Percentiles rank a stretch among this genome's conserved stretches.
These are phyloP conservation scores for Australoheros scitulus DNA, from an alignment of 2,113 vertebrate genomes.

Conservation along the genomic window DNA sequence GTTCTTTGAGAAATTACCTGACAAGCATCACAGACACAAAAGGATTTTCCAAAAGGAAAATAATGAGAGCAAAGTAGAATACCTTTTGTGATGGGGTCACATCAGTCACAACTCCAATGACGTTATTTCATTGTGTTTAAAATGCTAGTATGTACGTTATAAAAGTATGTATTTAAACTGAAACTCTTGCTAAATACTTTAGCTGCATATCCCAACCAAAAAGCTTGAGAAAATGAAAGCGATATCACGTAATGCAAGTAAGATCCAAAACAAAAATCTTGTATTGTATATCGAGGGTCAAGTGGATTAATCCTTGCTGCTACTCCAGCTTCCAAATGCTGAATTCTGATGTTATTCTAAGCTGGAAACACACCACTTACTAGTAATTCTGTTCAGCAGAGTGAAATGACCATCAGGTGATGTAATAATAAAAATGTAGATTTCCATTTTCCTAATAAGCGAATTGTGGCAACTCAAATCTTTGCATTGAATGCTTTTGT, in stretches of 20 bases:
- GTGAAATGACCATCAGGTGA: too few relatives aligned
- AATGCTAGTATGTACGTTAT: not conserved
- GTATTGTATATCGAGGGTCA: not conserved
- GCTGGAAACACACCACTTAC: too few relatives aligned
- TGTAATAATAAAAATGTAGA: not conserved
- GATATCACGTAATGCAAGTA: not conserved
- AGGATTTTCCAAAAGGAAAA: not conserved
- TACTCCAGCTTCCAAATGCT: not conserved
- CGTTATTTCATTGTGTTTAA: not conserved
- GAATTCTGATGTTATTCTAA: not conserved
- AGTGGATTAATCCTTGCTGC: not conserved
- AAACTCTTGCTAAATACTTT: not conserved
- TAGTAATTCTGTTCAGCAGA: too few relatives aligned
- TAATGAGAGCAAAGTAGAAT: not conserved
- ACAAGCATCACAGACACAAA: constrained; percentile 7
- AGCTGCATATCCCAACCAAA: not conserved
- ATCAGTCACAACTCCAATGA: not conserved
- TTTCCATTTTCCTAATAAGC: not conserved
- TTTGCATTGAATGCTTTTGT: not conserved
- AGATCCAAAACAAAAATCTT: not conserved
- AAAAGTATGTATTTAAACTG: not conserved
- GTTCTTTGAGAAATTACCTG: not conserved
- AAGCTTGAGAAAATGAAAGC: not conserved
- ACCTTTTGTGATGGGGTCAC: too few relatives aligned
- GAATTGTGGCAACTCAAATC: not conserved